Conservation (phyloP, 2,113 vertebrate genomes). For the Malurus melanocephalus region DNA sequence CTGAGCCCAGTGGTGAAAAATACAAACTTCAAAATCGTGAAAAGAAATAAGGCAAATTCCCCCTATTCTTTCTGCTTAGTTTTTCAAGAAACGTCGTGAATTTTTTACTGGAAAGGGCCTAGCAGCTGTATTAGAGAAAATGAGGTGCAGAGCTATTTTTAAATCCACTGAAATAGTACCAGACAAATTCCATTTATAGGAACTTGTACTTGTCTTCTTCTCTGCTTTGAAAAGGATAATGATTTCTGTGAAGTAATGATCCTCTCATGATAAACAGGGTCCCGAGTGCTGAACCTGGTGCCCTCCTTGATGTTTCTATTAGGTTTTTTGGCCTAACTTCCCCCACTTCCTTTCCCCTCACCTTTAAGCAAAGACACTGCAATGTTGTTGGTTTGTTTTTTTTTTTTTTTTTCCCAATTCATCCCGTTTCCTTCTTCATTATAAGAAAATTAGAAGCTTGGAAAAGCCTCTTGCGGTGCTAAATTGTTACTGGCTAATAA, state of each 20-base stretch:
- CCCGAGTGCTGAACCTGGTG: background rate
- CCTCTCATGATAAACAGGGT: conserved; percentile 39
- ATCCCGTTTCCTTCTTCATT: background rate
- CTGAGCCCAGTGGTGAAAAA: background rate
- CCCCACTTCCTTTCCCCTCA: background rate
- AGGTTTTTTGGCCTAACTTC: background rate
- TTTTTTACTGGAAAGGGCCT: conserved; percentile 4
- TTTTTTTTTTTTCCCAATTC: background rate
- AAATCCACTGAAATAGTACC: conserved; percentile 59
- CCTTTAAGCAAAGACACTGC: conserved; percentile 10
- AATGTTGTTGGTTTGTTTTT: background rate
- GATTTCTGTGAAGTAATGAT: conserved; percentile 59
- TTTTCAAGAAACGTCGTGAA: background rate
- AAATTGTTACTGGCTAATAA: conserved; percentile 68
- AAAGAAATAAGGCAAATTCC: background rate
- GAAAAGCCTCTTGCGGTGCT: conserved; percentile 29
- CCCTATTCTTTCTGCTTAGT: background rate
- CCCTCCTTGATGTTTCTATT: conserved; percentile 14
- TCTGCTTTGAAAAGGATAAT: conserved; percentile 54
- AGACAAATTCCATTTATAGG: conserved; percentile 62
- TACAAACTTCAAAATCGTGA: background rate
- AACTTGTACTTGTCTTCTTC: conserved; percentile 44
- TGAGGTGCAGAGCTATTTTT: conserved; percentile 64
- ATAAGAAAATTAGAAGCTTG: conserved; percentile 59
- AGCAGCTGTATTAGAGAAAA: conserved; percentile 43